Evolutionary conservation across 1,140 invertebrate species (phyloP), one percentile per base, ranked within the genome.

Genomic region (Cataglyphis hispanica): DNA sequence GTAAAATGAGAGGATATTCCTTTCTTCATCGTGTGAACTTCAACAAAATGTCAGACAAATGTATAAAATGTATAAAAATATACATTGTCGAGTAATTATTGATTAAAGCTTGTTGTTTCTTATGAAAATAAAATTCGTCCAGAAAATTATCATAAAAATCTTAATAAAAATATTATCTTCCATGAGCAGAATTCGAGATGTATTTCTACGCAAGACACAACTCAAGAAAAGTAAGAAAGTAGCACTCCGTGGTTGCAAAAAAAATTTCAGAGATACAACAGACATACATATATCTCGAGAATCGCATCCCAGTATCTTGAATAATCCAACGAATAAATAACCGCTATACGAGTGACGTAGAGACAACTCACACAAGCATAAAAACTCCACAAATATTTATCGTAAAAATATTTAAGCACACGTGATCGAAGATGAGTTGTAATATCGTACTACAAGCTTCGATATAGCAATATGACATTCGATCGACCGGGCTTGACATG

Each of bases 361-460:
- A 25, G 27, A 37, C 25, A 7, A 34, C n/a, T 60, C 53, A 13
- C 11, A 22, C 11, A 61, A 61, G 19, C 67, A 27, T 56, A 43
- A 58, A 74, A 80, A 72, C 7, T 19, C 22, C 7, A n/a, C 27
- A 83, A 61, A 83, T 83, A 74, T 83, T 83, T 83, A 46, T 11
- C 19, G 37, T 46, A 19, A 83, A 83, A 83, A 83, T 83, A 83
- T 83, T 83, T 74, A 53, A 74, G 16, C 31, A 43, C 58, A 22
- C 37, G 25, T 53, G 37, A 70, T 60, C 78, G 66, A 5, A 31
- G 31, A 72, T 43, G 56, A 74, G 22, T 25, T 60, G 67, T 74
- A 83, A 83, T 83, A 60, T 74, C 78, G 46, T 37, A 40, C 60
- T 7, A 13, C 16, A 31, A 50, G 31, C 13, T 25, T 13, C 34